Evolutionary conservation across 1,140 invertebrate genomes (phyloP), one percentile per base, ranked within the genome.

Genomic region (Conus betulinus): DNA sequence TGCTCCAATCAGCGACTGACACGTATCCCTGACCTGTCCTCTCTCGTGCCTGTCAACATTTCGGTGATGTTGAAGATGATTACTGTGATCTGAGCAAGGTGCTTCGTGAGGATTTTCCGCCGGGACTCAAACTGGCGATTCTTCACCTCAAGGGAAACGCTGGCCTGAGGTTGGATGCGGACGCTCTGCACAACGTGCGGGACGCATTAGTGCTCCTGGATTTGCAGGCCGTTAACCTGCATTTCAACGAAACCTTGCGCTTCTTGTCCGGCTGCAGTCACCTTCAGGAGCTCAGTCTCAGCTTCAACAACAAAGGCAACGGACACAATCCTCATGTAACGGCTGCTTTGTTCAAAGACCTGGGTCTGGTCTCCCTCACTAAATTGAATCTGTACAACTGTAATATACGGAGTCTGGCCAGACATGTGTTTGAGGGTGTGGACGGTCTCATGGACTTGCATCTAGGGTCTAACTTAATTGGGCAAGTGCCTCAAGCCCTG

Each of bases 281-380:
- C 20, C 85, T 87, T 71, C 71, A 87, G 25, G 85, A 87, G n/a
- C 85, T 87, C 63, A 74, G 85, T 10, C 85, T 87, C 23, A 87
- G 85, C 71, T 87, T 87, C 85, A 87, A 87, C 85, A 87, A 87
- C 85, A 87, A 87, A 57, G 85, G 85, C 52, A 53, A 25, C 15
- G 53, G 53, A 13, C 85, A 78, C 85, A 74, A 51, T 5, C n/a
- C 85, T 15, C 52, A 23, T 17, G 74, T 87, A 6, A 87, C 71
- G 6, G 74, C 55, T 15, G 71, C 52, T 27, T 71, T 87, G 2
- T 87, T 87, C 52, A 87, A 76, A 39, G 85, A 71, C 15, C 52
- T 87, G 17, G 85, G 85, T 11, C 52, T 87, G 85, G 74, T 17
- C 52, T 78, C 85, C 51, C 74, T 87, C 71, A 79, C 15, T 51